phyloP scores from a whole-genome alignment of 2,113 vertebrate genomes.

The Mormyrus lacerda region DNA sequence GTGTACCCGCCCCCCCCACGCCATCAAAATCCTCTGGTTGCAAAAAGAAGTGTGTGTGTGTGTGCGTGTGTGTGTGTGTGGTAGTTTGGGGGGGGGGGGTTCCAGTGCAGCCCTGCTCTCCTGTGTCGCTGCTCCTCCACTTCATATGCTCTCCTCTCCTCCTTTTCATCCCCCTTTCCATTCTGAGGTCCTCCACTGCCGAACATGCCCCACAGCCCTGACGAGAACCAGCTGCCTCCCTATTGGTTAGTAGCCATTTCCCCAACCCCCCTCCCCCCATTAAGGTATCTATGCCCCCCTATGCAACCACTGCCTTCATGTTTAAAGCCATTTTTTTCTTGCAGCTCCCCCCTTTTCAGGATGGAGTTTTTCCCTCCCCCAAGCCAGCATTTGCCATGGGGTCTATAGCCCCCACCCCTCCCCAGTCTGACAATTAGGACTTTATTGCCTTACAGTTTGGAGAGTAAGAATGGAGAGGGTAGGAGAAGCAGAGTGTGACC shows the following conservation, averaged over 20 bases:
- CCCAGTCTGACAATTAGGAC: conserved; percentile 10
- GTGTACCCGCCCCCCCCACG: conserved; percentile 44
- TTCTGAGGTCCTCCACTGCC: neutral
- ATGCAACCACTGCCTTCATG: neutral
- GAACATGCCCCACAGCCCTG: neutral
- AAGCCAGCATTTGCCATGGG: neutral
- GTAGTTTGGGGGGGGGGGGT: neutral
- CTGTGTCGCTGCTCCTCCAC: conserved; percentile 24
- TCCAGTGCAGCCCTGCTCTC: conserved; percentile 2
- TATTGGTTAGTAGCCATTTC: neutral
- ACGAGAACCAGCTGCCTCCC: neutral
- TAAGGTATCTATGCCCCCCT: no score
- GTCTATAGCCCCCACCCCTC: neutral
- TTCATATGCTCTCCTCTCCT: conserved; percentile 30
- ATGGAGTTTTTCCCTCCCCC: neutral
- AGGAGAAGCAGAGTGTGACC: neutral
- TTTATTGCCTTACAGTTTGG: neutral
- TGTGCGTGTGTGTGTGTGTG: no score
- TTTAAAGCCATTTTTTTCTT: neutral
- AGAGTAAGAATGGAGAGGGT: neutral
- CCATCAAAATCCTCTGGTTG: conserved; percentile 29
- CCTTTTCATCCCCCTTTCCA: neutral
- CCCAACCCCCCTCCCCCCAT: no score
- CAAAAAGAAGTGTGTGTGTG: no score
- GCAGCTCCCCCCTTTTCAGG: neutral